Evolutionary conservation across 2,888 invertebrate genomes (phyloP), one percentile per base, ranked within the genome.

Genomic region (Geophilus truncorum): DNA sequence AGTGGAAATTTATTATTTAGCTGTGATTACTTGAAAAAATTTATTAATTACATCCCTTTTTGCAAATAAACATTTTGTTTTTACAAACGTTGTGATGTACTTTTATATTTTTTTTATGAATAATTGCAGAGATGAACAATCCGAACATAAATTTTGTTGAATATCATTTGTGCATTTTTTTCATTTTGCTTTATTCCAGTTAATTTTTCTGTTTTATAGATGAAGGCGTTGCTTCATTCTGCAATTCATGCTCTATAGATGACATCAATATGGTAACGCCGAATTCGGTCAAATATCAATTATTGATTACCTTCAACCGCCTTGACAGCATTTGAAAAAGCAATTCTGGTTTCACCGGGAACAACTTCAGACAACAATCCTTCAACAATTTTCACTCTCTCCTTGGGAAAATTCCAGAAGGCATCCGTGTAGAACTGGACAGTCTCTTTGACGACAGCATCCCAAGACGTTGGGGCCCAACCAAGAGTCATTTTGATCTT

Each of bases 381-480:
- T 18, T 84, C 83, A 7, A 82, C 82, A 1, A 83, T 83, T 77
- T 84, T 83, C 62, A 84, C 83, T 70, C 85, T 81, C 78, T 85
- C 84, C 15, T 83, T 82, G 12, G 82, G 82, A 78, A 84, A 84
- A 62, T 82, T 82, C 21, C 82, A 80, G 77, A 88, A 86, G 0
- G 86, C 87, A 3, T 84, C 81, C 82, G 87, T 86, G 82, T 87
- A 88, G 82, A 88, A 88, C 3, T 83, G 82, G 0, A 86, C 85
- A 0, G 86, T 87, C 75, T 85, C 85, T 36, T 84, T 84, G 0
- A 87, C 80, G 5, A 86, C 86, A 28, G 84, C 83, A 9, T 84
- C 82, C 84, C 85, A 86, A 0, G 85, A 83, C 0, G 87, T 87
- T 0, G 88, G 87, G 7, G 84, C 82, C 85, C 87, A 88, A 25